These are phyloP conservation scores for Dione vanillae DNA, from an alignment of 2,888 invertebrate species.

Conservation along the genomic window DNA sequence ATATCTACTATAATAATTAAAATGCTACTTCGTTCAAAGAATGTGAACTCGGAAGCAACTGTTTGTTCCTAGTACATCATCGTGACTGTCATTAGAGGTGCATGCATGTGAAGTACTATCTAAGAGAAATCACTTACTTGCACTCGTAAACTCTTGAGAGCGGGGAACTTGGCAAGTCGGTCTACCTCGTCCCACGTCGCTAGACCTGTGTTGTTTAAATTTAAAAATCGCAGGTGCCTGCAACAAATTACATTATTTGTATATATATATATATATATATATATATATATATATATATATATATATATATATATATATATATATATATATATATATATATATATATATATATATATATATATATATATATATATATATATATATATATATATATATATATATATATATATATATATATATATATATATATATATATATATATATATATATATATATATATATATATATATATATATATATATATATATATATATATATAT, in stretches of 20 bases:
- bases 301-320: no score
- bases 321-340: no score
- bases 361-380: no score
- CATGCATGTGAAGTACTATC: neutral
- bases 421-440: no score
- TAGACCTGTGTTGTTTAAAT: constrained; percentile 93
- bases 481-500: no score
- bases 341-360: no score
- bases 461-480: no score
- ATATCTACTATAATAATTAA: neutral
- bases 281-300: no score
- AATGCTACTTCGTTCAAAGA: neutral
- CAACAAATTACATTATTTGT: constrained; percentile 55
- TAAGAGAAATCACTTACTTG: constrained; percentile 80
- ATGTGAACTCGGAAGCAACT: constrained; percentile 12
- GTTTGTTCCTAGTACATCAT: neutral
- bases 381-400: no score
- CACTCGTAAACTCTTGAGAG: constrained; percentile 92
- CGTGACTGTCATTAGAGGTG: constrained; percentile 1
- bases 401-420: no score
- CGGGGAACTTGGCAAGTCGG: constrained; percentile 91
- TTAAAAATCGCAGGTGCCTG: constrained; percentile 89
- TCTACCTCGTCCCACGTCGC: constrained; percentile 96
- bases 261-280: neutral
- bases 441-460: no score